Percentiles rank a stretch among this genome's conserved stretches.
phyloP scores from a whole-genome alignment of 2,888 invertebrate species.

The Euplexia lucipara region DNA sequence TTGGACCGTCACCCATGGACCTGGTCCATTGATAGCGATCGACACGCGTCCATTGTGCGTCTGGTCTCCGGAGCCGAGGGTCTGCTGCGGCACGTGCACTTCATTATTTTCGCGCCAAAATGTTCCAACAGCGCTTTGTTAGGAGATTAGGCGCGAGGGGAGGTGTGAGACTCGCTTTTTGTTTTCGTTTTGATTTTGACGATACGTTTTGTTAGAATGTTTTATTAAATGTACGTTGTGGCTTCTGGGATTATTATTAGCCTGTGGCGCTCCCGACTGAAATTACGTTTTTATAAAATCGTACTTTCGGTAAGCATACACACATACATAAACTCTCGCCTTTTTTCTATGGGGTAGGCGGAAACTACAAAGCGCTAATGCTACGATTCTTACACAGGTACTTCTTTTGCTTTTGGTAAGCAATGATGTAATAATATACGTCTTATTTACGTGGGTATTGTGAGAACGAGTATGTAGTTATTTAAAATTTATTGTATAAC shows the following conservation, averaged over 20 bases:
- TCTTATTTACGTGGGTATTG: slow-evolving; percentile 31
- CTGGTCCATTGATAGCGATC: slow-evolving; percentile 83
- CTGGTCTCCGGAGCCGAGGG: slow-evolving; percentile 67
- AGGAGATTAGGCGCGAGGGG: slow-evolving; percentile 88
- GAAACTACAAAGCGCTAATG: too few relatives aligned
- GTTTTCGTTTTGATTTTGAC: slow-evolving; percentile 64
- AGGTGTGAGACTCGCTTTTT: slow-evolving; percentile 67
- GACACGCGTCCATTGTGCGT: slow-evolving; percentile 82
- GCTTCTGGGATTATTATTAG: slow-evolving; percentile 38
- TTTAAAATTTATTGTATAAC: slow-evolving; percentile 19
- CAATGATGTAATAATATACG: neutral
- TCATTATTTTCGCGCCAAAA: slow-evolving; percentile 91
- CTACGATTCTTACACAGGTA: too few relatives aligned
- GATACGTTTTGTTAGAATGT: slow-evolving; percentile 63
- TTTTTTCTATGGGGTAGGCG: too few relatives aligned
- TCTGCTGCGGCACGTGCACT: slow-evolving; percentile 81
- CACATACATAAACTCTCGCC: too few relatives aligned
- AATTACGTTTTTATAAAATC: neutral
- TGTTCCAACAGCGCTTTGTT: slow-evolving; percentile 90
- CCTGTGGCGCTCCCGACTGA: neutral
- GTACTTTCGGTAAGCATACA: neutral
- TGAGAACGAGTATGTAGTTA: slow-evolving; percentile 29
- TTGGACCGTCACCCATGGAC: slow-evolving; percentile 68
- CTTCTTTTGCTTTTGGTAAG: too few relatives aligned
- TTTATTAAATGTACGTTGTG: slow-evolving; percentile 58